Conservation (phyloP, 2,113 vertebrate species). For the Gasterosteus nipponicus region DNA sequence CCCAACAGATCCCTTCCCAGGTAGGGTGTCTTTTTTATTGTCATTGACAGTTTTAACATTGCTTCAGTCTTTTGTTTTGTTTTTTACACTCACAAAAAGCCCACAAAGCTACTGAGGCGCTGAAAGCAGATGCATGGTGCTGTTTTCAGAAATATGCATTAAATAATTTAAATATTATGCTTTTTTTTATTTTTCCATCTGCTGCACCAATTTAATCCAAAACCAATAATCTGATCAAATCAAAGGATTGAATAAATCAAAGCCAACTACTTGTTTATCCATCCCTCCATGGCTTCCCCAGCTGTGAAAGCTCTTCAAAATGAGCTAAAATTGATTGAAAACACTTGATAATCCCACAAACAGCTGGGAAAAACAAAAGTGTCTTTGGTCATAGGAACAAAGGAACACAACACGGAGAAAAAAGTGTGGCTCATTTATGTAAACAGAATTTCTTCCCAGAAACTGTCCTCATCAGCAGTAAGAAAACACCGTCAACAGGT, state of each 20-base stretch:
- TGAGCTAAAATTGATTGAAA: background rate
- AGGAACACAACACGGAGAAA: background rate
- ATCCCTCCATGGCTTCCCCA: background rate
- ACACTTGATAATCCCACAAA: background rate
- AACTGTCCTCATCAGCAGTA: background rate
- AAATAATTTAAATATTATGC: background rate
- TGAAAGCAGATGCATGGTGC: conserved; percentile 13
- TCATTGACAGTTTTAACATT: conserved; percentile 9
- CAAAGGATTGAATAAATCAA: background rate
- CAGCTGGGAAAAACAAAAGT: background rate
- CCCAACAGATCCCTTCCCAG: conserved; percentile 68
- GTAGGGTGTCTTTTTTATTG: conserved; percentile 44
- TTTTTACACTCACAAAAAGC: conserved; percentile 37
- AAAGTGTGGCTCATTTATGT: background rate
- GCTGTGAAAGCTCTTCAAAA: background rate
- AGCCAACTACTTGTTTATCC: background rate
- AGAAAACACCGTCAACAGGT: background rate
- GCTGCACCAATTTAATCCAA: background rate
- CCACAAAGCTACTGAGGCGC: conserved; percentile 42
- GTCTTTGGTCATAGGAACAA: background rate
- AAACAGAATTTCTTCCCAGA: background rate
- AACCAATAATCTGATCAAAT: background rate
- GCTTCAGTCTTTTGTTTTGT: conserved; percentile 6
- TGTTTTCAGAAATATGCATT: background rate
- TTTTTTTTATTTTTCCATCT: background rate